Evolutionary conservation across 2,888 invertebrate genomes (phyloP).

Genomic region (Beris chalybata): DNA sequence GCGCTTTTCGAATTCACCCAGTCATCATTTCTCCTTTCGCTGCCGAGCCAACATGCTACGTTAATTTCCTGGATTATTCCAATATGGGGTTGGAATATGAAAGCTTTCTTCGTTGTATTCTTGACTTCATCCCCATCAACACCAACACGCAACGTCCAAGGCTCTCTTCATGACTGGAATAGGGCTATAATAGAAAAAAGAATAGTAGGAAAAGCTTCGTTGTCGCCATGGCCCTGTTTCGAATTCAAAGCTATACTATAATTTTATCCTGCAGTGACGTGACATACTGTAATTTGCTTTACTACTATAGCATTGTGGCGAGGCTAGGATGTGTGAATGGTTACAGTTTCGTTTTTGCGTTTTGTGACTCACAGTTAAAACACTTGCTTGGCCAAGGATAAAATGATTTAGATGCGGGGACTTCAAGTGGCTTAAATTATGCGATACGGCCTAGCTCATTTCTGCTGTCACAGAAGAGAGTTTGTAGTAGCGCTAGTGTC

Average conservation of each 20-base stretch:
- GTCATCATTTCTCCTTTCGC: not conserved
- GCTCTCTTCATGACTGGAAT: no score
- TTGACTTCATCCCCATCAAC: not conserved
- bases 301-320: constrained; percentile 6
- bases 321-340: constrained; percentile 25
- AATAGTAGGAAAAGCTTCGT: constrained; percentile 25
- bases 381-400: constrained; percentile 32
- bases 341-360: constrained; percentile 27
- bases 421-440: constrained; percentile 29
- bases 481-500: no score
- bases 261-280: constrained; percentile 32
- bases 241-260: constrained; percentile 11
- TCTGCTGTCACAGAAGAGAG: no score
- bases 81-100: not conserved
- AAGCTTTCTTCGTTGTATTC: not conserved
- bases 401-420: constrained; percentile 24
- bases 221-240: constrained; percentile 27
- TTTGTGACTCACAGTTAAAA: constrained; percentile 21
- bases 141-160: not conserved
- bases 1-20: constrained; percentile 8
- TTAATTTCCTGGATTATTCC: no score
- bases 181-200: constrained; percentile 14
- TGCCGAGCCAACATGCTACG: no score
- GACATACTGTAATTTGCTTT: constrained; percentile 30
- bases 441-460: constrained; percentile 14